phyloP scores from a whole-genome alignment of 2,888 invertebrate species.

The Eupithecia subfuscata region DNA sequence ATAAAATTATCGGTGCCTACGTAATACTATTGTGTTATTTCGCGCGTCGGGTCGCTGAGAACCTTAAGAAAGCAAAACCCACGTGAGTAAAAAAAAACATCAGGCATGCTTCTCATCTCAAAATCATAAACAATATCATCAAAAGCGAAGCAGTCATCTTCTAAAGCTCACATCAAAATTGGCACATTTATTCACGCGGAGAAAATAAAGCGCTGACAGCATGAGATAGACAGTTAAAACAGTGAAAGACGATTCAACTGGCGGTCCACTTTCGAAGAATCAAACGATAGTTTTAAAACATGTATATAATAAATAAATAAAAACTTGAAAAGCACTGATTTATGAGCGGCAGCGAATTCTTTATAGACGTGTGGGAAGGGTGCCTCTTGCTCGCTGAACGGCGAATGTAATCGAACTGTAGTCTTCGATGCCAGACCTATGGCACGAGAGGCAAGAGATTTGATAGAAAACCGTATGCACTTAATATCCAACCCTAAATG shows the following conservation, averaged over 20 bases:
- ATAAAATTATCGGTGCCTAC: too few relatives aligned
- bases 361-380: neutral
- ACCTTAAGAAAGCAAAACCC: constrained; percentile 23
- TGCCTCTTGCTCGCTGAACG: neutral
- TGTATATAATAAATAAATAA: too few relatives aligned
- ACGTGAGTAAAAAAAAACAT: constrained; percentile 27
- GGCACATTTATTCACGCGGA: neutral
- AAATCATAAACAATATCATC: neutral
- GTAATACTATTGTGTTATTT: constrained; percentile 9
- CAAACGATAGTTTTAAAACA: neutral
- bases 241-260: neutral
- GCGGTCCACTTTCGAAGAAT: neutral
- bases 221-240: neutral
- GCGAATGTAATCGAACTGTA: neutral
- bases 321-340: neutral
- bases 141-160: neutral
- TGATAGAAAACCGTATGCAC: neutral
- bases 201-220: neutral
- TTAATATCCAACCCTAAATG: neutral
- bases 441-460: neutral
- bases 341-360: constrained; percentile 2
- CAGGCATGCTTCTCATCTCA: constrained; percentile 4
- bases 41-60: constrained; percentile 19
- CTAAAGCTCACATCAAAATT: neutral
- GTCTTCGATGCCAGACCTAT: neutral